These are phyloP conservation scores for Drosophila putrida DNA, from an alignment of 2,888 invertebrate species.

Conservation along the genomic window DNA sequence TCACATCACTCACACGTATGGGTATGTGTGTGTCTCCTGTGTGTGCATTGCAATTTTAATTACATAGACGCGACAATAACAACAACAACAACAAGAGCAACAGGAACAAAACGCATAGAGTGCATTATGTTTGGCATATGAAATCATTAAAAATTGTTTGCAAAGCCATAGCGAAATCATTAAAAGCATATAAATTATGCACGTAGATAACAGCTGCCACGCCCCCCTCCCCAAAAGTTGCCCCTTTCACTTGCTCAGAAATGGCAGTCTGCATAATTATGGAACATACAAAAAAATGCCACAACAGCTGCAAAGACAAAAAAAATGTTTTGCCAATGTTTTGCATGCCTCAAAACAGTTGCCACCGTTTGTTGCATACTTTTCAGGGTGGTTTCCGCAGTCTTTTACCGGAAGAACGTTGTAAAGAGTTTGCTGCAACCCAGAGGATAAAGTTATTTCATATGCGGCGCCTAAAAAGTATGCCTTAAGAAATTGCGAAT, in stretches of 20 bases:
- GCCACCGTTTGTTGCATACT: constrained; percentile 41
- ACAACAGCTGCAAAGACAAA: constrained; percentile 47
- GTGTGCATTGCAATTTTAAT: constrained; percentile 76
- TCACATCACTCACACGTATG: constrained; percentile 17
- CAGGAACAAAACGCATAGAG: constrained; percentile 37
- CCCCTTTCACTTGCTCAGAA: constrained; percentile 10
- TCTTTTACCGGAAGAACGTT: constrained; percentile 19
- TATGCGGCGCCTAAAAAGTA: constrained; percentile 67
- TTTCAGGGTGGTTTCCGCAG: constrained; percentile 26
- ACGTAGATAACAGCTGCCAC: constrained; percentile 24
- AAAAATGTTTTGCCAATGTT: constrained; percentile 71
- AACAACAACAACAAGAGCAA: constrained; percentile 20
- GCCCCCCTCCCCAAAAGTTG: constrained; percentile 8
- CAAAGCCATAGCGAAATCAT: constrained; percentile 66
- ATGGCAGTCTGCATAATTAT: constrained; percentile 64
- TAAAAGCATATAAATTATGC: constrained; percentile 79
- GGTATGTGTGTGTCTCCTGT: constrained; percentile 20
- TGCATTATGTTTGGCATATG: constrained; percentile 64
- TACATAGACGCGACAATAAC: constrained; percentile 57
- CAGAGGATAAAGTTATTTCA: constrained; percentile 54
- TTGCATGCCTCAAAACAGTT: constrained; percentile 45
- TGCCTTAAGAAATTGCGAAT: constrained; percentile 69
- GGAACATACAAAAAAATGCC: constrained; percentile 56
- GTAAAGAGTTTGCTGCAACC: constrained; percentile 1
- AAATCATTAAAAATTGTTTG: constrained; percentile 76